Evolutionary conservation across 2,888 invertebrate species (phyloP), one percentile per base, ranked within the genome.

Genomic region (Dexiosoma caninum): DNA sequence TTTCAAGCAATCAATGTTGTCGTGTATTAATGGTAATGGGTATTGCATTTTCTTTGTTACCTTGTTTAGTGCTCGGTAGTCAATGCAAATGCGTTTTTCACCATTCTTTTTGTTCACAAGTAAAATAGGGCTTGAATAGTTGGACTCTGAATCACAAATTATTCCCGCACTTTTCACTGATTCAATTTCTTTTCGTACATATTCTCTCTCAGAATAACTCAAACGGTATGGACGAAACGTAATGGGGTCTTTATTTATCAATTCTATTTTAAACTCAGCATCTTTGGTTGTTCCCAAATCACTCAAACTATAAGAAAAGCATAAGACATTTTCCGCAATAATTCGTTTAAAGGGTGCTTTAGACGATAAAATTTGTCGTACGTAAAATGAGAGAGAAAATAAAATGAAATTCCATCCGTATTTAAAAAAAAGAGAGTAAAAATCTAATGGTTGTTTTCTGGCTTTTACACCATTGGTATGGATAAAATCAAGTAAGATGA

Each of bases 51-150:
- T 71, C 37, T 62, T 74, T 9, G 60, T 72, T n/a, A 60, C 19
- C 49, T 57, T 49, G 21, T 71, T n/a, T n/a, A n/a, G n/a, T n/a
- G n/a, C n/a, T 30, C 70, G 55, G 21, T 78, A 78, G 19, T 78
- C 64, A 10, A 86, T 76, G 35, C 86, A 87, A 1, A 87, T 77
- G 8, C 86, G 32, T 6, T 82, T 51, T 4, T 79, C 76, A 0
- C 86, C 86, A 70, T 86, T 76, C 51, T 85, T 85, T 77, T 87
- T 86, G 4, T 80, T 69, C 0, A 86, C 85, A 57, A 86, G 40
- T 27, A 77, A 37, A 55, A 83, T 85, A n/a, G 83, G 84, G 23
- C 51, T 71, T 9, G 80, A 77, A 46, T 82, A 83, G 21, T 67
- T 80, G 12, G 83, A 83, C 23, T 70, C 81, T 23, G 83, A 82